These are phyloP conservation scores for Hypomecis atomaria DNA, from an alignment of 2,888 invertebrate genomes.

Conservation along the genomic window DNA sequence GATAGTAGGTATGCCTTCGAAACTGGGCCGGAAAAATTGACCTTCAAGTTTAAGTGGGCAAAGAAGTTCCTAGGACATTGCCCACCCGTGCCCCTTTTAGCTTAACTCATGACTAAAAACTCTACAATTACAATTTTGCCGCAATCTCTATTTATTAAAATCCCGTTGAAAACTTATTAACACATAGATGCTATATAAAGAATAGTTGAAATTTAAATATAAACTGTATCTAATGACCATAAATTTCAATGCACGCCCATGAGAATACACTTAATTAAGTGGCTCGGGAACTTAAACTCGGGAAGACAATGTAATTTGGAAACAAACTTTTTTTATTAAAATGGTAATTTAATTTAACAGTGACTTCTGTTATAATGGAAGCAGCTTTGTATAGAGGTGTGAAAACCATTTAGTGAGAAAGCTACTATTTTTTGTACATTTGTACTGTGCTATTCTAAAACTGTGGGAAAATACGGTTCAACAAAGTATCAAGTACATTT, in stretches of 20 bases:
- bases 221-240: slow-evolving; percentile 50
- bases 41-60: too few relatives aligned
- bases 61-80: too few relatives aligned
- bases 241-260: slow-evolving; percentile 46
- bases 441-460: background rate
- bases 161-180: slow-evolving; percentile 10
- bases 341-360: slow-evolving; percentile 35
- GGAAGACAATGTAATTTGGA: slow-evolving; percentile 40
- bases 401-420: slow-evolving; percentile 29
- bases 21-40: too few relatives aligned
- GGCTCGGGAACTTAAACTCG: slow-evolving; percentile 37
- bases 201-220: slow-evolving; percentile 37
- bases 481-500: too few relatives aligned
- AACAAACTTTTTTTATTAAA: slow-evolving; percentile 37
- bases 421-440: slow-evolving; percentile 1
- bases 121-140: too few relatives aligned
- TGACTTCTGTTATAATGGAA: slow-evolving; percentile 33
- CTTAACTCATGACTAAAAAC: too few relatives aligned
- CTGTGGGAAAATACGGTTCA: background rate
- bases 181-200: background rate
- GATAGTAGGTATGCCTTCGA: too few relatives aligned
- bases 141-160: background rate
- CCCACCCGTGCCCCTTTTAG: too few relatives aligned
- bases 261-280: slow-evolving; percentile 57
- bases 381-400: slow-evolving; percentile 28